These are phyloP conservation scores for Cardiocondyla obscurior DNA, from an alignment of 1,140 invertebrate species.

Conservation along the genomic window DNA sequence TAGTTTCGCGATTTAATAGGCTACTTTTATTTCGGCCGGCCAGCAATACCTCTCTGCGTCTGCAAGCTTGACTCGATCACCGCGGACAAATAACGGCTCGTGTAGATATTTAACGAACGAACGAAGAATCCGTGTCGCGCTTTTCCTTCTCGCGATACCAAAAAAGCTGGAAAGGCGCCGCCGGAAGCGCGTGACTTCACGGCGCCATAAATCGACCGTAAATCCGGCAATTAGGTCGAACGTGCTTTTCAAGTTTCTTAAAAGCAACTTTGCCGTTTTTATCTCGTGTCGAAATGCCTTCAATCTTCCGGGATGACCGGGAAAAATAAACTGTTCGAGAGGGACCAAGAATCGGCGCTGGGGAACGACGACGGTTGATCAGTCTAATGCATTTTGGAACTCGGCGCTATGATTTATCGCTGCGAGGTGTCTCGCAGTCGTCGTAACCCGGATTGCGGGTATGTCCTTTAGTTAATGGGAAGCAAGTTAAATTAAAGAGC, in stretches of 20 bases:
- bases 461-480: conserved; percentile 24
- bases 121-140: background rate
- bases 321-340: background rate
- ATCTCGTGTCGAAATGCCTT: background rate
- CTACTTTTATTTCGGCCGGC: conserved; percentile 29
- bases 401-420: background rate
- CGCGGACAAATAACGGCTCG: background rate
- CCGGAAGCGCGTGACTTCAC: background rate
- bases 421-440: background rate
- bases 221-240: background rate
- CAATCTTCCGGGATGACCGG: background rate
- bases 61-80: background rate
- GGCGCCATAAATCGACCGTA: background rate
- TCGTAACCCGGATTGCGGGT: background rate
- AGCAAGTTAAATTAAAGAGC: conserved; percentile 37
- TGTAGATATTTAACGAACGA: background rate
- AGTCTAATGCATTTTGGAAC: background rate
- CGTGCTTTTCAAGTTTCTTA: background rate
- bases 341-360: background rate
- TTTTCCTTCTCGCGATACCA: background rate
- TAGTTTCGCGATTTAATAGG: conserved; percentile 28
- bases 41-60: conserved; percentile 17
- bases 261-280: background rate
- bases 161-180: background rate
- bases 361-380: background rate